Percentiles rank a stretch among this genome's conserved stretches.
These are phyloP conservation scores for Phrynocephalus versicolor DNA, from an alignment of 2,113 vertebrate species.

Conservation along the genomic window DNA sequence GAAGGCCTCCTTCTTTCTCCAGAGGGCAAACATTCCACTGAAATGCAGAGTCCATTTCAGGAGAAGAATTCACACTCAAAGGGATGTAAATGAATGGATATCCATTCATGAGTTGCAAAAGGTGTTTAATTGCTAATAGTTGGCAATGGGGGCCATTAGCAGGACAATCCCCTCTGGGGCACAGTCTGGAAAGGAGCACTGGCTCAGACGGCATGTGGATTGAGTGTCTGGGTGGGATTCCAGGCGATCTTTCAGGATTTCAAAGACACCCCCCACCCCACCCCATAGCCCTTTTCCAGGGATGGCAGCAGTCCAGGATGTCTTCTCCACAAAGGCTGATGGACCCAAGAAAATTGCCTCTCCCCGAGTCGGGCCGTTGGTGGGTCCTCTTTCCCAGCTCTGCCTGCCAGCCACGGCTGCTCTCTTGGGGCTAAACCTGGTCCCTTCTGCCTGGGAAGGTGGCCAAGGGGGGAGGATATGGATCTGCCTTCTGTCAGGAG, in stretches of 20 bases:
- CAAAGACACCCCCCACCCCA: too few relatives aligned
- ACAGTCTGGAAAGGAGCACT: neutral
- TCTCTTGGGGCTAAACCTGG: too few relatives aligned
- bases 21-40: neutral
- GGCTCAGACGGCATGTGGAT: neutral
- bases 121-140: neutral
- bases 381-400: too few relatives aligned
- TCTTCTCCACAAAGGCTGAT: too few relatives aligned
- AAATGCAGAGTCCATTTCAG: neutral
- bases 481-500: too few relatives aligned
- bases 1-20: neutral
- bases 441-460: too few relatives aligned
- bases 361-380: neutral
- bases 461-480: neutral
- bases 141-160: conserved; percentile 11
- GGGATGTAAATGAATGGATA: neutral
- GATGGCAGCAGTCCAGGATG: too few relatives aligned
- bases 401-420: too few relatives aligned
- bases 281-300: too few relatives aligned
- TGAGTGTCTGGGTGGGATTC: neutral
- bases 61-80: neutral
- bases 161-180: neutral
- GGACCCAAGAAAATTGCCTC: too few relatives aligned
- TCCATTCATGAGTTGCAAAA: neutral
- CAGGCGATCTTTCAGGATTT: too few relatives aligned